Evolutionary conservation across 2,113 vertebrate genomes (phyloP).

Genomic region (Anarhynchus alexandrinus): DNA sequence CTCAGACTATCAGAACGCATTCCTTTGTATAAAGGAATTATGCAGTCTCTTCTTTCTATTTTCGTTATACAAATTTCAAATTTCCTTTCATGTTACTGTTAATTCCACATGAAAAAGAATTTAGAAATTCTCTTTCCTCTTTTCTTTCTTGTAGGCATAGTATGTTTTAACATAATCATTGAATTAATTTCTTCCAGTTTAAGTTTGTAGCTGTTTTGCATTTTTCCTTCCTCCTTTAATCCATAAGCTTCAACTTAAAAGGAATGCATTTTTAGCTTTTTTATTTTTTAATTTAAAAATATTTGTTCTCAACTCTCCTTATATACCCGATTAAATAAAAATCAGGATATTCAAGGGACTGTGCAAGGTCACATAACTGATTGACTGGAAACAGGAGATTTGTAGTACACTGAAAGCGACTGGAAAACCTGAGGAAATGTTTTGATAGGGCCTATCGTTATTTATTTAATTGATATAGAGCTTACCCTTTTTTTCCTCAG

Average conservation of each 20-base stretch:
- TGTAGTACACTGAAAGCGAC: not conserved
- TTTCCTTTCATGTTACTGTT: slow-evolving; percentile 20
- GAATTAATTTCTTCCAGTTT: not conserved
- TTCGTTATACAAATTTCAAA: slow-evolving; percentile 1
- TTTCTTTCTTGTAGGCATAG: not conserved
- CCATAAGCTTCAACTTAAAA: not conserved
- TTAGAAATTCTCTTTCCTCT: not conserved
- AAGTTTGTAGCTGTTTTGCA: not conserved
- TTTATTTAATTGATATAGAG: not conserved
- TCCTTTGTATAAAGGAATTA: not conserved
- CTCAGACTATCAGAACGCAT: not conserved
- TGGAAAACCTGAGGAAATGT: not conserved
- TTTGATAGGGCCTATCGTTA: not conserved
- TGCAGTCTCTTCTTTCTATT: not conserved
- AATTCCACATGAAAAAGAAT: slow-evolving; percentile 48
- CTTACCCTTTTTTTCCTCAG: not conserved
- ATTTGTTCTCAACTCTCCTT: not conserved
- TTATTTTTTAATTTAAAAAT: not conserved
- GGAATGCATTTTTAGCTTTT: not conserved
- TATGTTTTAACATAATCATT: not conserved
- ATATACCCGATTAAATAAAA: not conserved
- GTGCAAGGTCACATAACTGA: not conserved
- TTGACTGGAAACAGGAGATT: not conserved
- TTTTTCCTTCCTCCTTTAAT: not conserved
- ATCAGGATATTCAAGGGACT: not conserved